Percentiles rank a stretch among this genome's conserved stretches.
phyloP scores from a whole-genome alignment of 2,797 vertebrate species.

The Spheniscus humboldti region DNA sequence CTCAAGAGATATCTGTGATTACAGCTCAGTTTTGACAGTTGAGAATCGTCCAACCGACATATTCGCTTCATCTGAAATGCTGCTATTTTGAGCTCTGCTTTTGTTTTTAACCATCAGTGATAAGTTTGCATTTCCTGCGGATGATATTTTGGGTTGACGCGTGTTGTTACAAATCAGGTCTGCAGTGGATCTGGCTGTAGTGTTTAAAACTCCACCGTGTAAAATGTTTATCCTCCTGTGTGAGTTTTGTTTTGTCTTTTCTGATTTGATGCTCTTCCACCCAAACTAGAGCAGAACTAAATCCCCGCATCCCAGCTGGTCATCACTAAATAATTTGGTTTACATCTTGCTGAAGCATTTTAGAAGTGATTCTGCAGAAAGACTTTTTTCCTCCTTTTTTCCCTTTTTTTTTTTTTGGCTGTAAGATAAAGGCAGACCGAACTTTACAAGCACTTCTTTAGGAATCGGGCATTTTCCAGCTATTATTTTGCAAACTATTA shows the following conservation, averaged over 20 bases:
- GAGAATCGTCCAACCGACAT: background rate
- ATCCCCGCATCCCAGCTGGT: background rate
- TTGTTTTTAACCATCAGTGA: conserved; percentile 13
- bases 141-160: background rate
- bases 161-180: background rate
- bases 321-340: background rate
- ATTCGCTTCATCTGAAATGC: conserved; percentile 11
- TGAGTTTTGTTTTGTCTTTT: background rate
- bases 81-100: conserved; percentile 32
- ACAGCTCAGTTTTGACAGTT: conserved; percentile 17
- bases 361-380: background rate
- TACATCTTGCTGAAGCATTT: background rate
- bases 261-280: background rate
- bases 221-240: background rate
- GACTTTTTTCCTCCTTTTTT: background rate
- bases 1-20: conserved; percentile 25
- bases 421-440: background rate
- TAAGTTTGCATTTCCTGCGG: conserved; percentile 21
- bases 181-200: background rate
- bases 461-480: background rate
- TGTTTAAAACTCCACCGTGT: background rate
- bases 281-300: background rate
- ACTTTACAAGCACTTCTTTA: conserved; percentile 2
- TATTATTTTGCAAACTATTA: conserved; percentile 46
- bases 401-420: too few species aligned